Base-by-base conservation (phyloP, 1,140 invertebrate species). In the Triops cancriformis region DNA sequence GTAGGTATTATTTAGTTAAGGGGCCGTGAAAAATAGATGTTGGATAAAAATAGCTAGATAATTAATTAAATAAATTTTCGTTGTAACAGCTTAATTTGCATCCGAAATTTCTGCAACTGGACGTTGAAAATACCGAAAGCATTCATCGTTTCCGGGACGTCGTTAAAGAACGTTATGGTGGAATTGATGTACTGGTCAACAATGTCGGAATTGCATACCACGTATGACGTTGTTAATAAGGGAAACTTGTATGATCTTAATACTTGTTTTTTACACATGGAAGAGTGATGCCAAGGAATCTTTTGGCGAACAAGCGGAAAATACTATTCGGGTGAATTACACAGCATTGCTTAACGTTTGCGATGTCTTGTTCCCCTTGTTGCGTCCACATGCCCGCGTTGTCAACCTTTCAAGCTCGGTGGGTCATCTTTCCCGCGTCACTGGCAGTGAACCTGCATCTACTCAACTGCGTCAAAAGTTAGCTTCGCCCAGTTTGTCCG, bases 191-290 rank as follows among this genome's bases (percentile, higher is more conserved):
- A 41, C 84, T 95, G 14, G 88, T 96, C 0, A 95, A 95, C 82
- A 95, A 96, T 87, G 94, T 93, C 74, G 93, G 89, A 0, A 94
- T 94, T 76, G 90, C 91, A 5, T 94, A 89, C 82, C 91, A 89
- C 82, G 88, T 85, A 80, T 79, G 14, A 75, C n/a, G n/a, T n/a
- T n/a, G n/a, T n/a, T n/a, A n/a, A n/a, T n/a, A n/a, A n/a, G n/a
- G n/a, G n/a, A n/a, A n/a, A n/a, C n/a, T n/a, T n/a, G n/a, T n/a
- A n/a, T n/a, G n/a, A n/a, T n/a, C n/a, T 26, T 1, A 10, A 27
- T 78, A 14, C 18, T 37, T 73, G 18, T 41, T 23, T 78, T 73
- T n/a, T 28, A 76, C 12, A 75, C 26, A 43, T 78, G 74, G 78
- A 79, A 89, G 85, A 78, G 79, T 23, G 83, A 83, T 77, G 87